phyloP scores from a whole-genome alignment of 2,888 invertebrate genomes.

The Acleris laterana region DNA sequence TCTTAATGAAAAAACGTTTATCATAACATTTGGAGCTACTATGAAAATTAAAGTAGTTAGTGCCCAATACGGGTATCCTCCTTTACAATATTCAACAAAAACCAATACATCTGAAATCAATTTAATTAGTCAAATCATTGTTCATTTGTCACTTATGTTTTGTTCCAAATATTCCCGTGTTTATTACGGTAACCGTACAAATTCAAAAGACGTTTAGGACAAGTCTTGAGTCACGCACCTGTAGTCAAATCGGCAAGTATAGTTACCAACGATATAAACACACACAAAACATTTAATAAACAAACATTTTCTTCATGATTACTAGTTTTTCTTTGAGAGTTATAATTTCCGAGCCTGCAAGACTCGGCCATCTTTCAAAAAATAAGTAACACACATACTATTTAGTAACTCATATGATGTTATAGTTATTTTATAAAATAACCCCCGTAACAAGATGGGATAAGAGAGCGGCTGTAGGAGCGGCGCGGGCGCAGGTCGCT shows the following conservation, averaged over 20 bases:
- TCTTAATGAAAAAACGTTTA: slow-evolving; percentile 85
- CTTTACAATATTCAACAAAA: slow-evolving; percentile 83
- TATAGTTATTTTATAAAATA: slow-evolving; percentile 24
- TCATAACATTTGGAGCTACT: slow-evolving; percentile 81
- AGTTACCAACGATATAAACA: slow-evolving; percentile 83
- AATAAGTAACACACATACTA: slow-evolving; percentile 17
- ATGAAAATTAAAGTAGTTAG: slow-evolving; percentile 81
- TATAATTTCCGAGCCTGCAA: slow-evolving; percentile 68
- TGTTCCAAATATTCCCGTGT: not conserved
- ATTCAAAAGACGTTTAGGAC: slow-evolving; percentile 39
- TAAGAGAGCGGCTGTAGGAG: slow-evolving; percentile 45
- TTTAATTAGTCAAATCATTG: slow-evolving; percentile 1
- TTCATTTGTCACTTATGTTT: not conserved
- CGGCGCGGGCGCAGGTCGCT: slow-evolving; percentile 53
- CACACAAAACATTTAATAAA: slow-evolving; percentile 79
- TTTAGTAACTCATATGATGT: slow-evolving; percentile 19
- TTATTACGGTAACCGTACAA: slow-evolving; percentile 24
- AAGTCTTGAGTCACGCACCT: slow-evolving; percentile 65
- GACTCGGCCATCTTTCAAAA: slow-evolving; percentile 72
- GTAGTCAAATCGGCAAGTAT: slow-evolving; percentile 85
- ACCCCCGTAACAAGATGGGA: slow-evolving; percentile 29
- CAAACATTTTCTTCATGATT: slow-evolving; percentile 78
- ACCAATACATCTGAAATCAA: slow-evolving; percentile 82
- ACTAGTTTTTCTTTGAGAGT: slow-evolving; percentile 62
- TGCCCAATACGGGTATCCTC: slow-evolving; percentile 83